phyloP scores from a whole-genome alignment of 2,797 vertebrate species.

The Zonotrichia albicollis region DNA sequence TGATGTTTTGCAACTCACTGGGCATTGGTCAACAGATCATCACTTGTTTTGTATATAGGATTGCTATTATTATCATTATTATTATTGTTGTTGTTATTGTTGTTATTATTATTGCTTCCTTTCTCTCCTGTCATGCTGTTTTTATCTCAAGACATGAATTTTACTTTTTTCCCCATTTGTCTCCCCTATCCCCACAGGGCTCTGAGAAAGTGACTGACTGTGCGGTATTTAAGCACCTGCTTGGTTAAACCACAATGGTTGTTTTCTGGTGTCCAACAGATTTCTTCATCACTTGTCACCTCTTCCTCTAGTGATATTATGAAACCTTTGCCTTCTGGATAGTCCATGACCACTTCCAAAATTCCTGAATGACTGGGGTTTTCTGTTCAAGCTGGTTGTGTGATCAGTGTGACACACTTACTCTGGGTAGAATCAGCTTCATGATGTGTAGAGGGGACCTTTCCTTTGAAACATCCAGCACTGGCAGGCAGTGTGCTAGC shows the following conservation, averaged over 20 bases:
- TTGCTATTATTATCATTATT: not conserved
- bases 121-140: not conserved
- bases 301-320: not conserved
- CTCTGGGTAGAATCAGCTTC: fast-evolving
- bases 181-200: fast-evolving
- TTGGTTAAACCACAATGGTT: not conserved
- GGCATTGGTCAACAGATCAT: not conserved
- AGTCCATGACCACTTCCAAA: not conserved
- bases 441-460: fast-evolving
- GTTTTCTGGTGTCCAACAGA: not conserved
- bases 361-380: not conserved
- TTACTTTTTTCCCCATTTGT: not conserved
- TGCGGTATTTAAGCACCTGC: not conserved
- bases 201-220: not conserved
- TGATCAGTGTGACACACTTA: not conserved
- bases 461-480: not conserved
- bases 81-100: not conserved
- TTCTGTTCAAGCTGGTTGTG: not conserved
- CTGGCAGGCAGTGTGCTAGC: not conserved
- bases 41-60: not conserved
- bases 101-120: not conserved
- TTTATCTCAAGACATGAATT: not conserved
- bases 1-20: not conserved
- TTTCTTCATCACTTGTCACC: not conserved
- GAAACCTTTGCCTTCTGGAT: not conserved